Percentiles rank a stretch among this genome's conserved stretches.
Evolutionary conservation across 2,797 vertebrate species (phyloP).

Genomic region (Lepidocolaptes lacrymiger): DNA sequence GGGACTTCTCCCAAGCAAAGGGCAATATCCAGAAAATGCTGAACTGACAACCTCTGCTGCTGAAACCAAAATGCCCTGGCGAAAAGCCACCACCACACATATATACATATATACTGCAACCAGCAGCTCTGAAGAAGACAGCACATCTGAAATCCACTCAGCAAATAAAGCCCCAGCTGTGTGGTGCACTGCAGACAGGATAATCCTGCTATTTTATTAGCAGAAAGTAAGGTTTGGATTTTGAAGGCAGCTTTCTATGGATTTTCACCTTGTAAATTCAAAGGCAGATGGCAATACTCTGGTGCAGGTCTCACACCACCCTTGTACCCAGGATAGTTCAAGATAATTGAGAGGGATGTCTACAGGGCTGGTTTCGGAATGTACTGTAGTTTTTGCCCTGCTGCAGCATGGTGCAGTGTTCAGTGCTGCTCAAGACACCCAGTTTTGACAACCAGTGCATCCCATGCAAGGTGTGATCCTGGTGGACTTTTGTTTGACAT

Average conservation of each 20-base stretch:
- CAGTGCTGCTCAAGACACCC: neutral
- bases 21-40: neutral
- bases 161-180: neutral
- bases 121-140: neutral
- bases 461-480: neutral
- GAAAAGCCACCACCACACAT: neutral
- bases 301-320: neutral
- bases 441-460: fast-evolving
- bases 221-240: neutral
- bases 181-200: neutral
- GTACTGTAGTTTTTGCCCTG: neutral
- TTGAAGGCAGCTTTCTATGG: neutral
- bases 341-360: neutral
- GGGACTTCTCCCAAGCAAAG: constrained; percentile 9
- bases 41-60: neutral
- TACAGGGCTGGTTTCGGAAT: neutral
- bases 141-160: neutral
- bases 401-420: neutral
- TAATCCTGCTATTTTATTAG: neutral
- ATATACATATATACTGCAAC: neutral
- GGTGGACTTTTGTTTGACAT: neutral
- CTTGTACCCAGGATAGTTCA: neutral
- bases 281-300: neutral
- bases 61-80: constrained; percentile 2
- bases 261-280: neutral